Base-by-base conservation (phyloP, 2,888 invertebrate genomes). In the Halictus quadricinctus region DNA sequence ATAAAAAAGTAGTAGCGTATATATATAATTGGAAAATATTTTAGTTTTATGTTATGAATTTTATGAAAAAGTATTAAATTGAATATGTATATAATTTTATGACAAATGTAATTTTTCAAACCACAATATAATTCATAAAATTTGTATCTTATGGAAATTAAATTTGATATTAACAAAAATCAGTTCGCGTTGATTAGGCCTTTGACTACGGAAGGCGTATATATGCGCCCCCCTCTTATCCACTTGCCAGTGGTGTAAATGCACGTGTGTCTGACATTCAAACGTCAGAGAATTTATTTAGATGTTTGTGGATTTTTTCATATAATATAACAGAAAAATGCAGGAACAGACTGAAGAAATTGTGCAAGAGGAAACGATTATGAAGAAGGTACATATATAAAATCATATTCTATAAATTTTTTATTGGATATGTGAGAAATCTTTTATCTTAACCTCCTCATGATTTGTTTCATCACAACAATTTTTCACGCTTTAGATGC, bases 401-500 rank as follows among this genome's bases (percentile, higher is more conserved):
- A 50, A 8, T 25, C 21, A 58, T 72, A 43, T 81, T 79, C 48
- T 12, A 12, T 43, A 13, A 1, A 25, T 46, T 43, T 54, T 43
- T n/a, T 21, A 25, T 29, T 74, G 21, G 18, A 83, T 79, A 10
- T 48, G 43, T 12, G 76, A 72, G 21, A 48, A 72, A 50, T 50
- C 54, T 54, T 21, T 54, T 10, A 41, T 78, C 75, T 41, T 77
- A 79, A 69, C 76, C 80, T 82, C 54, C 12, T 64, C 43, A 29
- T 29, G 6, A 77, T 36, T 48, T 43, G 80, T 73, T 41, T 25
- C 25, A 58, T 18, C 2, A n/a, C 15, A 43, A 41, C 21, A 12
- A 64, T 25, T 70, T 58, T 4, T 60, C 60, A 43, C 81, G 74
- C 91, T 87, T 79, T 72, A 94, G 94, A 89, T 94, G 72, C 91